phyloP scores from a whole-genome alignment of 2,113 vertebrate species.

The Anas platyrhynchos region DNA sequence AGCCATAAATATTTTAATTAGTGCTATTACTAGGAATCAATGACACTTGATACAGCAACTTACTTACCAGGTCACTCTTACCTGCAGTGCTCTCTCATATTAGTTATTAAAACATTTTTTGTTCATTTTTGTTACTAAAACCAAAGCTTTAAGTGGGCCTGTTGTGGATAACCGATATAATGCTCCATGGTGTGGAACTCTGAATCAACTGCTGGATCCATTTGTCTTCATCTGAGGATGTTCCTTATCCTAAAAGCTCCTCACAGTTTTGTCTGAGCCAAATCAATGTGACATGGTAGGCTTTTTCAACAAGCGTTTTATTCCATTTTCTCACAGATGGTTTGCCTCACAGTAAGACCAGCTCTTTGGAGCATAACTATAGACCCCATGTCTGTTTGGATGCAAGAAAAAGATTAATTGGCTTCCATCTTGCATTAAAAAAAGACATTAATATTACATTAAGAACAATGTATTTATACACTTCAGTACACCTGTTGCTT shows the following conservation, averaged over 20 bases:
- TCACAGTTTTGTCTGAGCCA: not conserved
- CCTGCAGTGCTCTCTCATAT: not conserved
- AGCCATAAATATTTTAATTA: not conserved
- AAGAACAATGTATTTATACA: not conserved
- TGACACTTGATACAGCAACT: not conserved
- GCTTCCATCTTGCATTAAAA: not conserved
- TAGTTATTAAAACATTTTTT: not conserved
- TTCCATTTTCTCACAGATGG: slow-evolving; percentile 10
- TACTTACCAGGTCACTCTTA: not conserved
- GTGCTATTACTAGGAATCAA: accelerated
- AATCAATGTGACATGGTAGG: not conserved
- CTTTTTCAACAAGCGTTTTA: not conserved
- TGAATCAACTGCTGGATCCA: not conserved
- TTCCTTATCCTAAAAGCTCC: not conserved
- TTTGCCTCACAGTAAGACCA: not conserved
- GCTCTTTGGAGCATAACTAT: not conserved
- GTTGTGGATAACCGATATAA: not conserved
- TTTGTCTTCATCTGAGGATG: not conserved
- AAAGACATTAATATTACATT: not conserved
- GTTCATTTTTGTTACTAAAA: not conserved
- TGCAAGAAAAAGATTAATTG: not conserved
- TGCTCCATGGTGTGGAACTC: not conserved
- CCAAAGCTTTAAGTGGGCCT: not conserved
- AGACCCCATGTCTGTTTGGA: not conserved
- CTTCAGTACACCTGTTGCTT: not conserved